Percentiles rank a stretch among this genome's conserved stretches.
These are phyloP conservation scores for Sternarchorhynchus goeldii DNA, from an alignment of 2,797 vertebrate species.

Conservation along the genomic window DNA sequence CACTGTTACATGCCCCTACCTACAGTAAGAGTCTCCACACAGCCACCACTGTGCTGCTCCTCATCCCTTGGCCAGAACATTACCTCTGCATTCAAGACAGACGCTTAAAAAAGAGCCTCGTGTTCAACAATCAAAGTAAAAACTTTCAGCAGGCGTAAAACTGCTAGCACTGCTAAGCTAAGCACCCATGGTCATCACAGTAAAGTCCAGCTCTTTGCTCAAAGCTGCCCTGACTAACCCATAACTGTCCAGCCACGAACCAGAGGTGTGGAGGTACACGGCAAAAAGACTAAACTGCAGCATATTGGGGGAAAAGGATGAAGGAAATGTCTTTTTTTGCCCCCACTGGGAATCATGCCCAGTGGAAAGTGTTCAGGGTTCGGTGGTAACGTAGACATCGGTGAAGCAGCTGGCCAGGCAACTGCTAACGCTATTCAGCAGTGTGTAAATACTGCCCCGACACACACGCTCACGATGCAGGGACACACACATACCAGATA, in stretches of 20 bases:
- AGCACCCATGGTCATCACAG: not conserved
- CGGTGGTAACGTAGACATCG: slow-evolving; percentile 49
- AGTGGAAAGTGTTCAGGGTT: slow-evolving; percentile 31
- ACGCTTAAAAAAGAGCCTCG: not conserved
- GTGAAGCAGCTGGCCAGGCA: slow-evolving; percentile 28
- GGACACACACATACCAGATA: slow-evolving; percentile 12
- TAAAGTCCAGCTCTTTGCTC: not conserved
- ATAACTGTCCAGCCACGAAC: not conserved
- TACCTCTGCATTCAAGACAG: not conserved
- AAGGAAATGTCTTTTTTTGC: slow-evolving; percentile 20
- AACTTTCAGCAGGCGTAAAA: not conserved
- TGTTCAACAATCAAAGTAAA: not conserved
- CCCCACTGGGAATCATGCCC: slow-evolving; percentile 22
- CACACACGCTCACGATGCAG: slow-evolving; percentile 8
- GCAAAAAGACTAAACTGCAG: not conserved
- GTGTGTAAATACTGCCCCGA: slow-evolving; percentile 24
- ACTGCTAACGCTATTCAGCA: slow-evolving; percentile 46
- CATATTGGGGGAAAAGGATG: slow-evolving; percentile 40
- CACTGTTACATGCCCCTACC: slow-evolving; percentile 37
- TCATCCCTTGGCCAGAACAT: not conserved
- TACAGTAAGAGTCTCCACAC: slow-evolving; percentile 1
- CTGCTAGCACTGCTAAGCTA: not conserved
- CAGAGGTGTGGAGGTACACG: not conserved
- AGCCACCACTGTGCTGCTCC: not conserved
- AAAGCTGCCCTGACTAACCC: not conserved